A percentile compares a stretch with the other conserved stretches of the same genome.
These are phyloP conservation scores for Pedicia rivosa DNA, from an alignment of 2,888 invertebrate species.

Conservation along the genomic window DNA sequence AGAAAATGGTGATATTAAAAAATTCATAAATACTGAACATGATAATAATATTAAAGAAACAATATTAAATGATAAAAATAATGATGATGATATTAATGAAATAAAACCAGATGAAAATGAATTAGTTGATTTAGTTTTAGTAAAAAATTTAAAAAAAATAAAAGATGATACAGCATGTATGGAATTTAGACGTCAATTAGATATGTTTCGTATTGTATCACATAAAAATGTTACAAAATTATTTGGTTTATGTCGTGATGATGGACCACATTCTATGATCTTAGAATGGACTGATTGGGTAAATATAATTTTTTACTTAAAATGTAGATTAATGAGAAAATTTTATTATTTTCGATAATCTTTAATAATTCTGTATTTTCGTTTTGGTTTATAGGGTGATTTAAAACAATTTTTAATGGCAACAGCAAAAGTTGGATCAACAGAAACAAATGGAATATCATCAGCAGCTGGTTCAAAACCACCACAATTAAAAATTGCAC, in stretches of 20 bases:
- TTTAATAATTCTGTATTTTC: slow-evolving; percentile 6
- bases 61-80: slow-evolving; percentile 24
- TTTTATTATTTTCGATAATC: slow-evolving; percentile 27
- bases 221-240: slow-evolving; percentile 68
- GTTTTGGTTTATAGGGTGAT: slow-evolving; percentile 54
- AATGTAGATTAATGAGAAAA: too few species aligned
- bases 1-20: slow-evolving; percentile 12
- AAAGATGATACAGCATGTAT: slow-evolving; percentile 62
- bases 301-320: slow-evolving; percentile 22
- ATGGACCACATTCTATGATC: slow-evolving; percentile 77
- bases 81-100: slow-evolving; percentile 30
- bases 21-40: slow-evolving; percentile 19
- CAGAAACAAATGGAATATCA: slow-evolving; percentile 23
- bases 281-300: slow-evolving; percentile 91
- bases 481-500: slow-evolving; percentile 48
- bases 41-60: slow-evolving; percentile 13
- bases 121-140: slow-evolving; percentile 39
- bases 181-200: slow-evolving; percentile 80
- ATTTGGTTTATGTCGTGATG: slow-evolving; percentile 65
- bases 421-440: slow-evolving; percentile 22
- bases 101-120: slow-evolving; percentile 26
- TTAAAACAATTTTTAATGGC: slow-evolving; percentile 76
- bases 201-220: slow-evolving; percentile 66
- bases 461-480: slow-evolving; percentile 15
- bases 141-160: slow-evolving; percentile 53